Evolutionary conservation across 2,797 vertebrate species (phyloP).

Genomic region (Chiroxiphia lanceolata): DNA sequence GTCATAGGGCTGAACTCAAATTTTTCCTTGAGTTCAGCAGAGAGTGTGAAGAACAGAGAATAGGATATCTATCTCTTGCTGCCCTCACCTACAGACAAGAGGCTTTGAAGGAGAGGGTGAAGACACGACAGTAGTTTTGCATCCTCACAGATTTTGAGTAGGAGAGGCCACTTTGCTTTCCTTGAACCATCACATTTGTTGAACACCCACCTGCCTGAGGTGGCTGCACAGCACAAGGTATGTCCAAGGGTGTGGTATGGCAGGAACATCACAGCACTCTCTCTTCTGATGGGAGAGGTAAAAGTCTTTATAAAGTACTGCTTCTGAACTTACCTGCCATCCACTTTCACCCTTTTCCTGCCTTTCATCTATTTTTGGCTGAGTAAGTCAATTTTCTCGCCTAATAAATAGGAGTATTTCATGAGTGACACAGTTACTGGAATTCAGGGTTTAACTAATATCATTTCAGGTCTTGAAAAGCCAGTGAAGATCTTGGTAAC

Average conservation of each 20-base stretch:
- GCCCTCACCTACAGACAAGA: background rate
- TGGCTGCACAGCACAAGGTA: background rate
- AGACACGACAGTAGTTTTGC: background rate
- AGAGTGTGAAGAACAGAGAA: background rate
- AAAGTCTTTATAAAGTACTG: background rate
- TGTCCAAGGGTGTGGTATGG: background rate
- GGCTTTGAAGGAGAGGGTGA: constrained; percentile 23
- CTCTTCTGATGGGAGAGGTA: background rate
- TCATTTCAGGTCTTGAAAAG: background rate
- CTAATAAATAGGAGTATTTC: background rate
- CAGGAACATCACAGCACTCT: background rate
- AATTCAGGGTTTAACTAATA: background rate
- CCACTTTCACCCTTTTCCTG: background rate
- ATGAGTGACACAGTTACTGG: background rate
- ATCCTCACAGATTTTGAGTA: background rate
- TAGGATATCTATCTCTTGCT: background rate
- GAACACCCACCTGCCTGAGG: background rate
- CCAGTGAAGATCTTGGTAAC: background rate
- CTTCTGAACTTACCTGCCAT: background rate
- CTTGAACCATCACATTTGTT: background rate
- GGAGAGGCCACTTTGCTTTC: background rate
- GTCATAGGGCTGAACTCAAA: background rate
- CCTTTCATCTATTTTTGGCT: background rate
- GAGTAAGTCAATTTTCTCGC: background rate
- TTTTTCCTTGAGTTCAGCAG: background rate